Base-by-base conservation (phyloP, 2,888 invertebrate species). In the Hypselothyrea guttata region DNA sequence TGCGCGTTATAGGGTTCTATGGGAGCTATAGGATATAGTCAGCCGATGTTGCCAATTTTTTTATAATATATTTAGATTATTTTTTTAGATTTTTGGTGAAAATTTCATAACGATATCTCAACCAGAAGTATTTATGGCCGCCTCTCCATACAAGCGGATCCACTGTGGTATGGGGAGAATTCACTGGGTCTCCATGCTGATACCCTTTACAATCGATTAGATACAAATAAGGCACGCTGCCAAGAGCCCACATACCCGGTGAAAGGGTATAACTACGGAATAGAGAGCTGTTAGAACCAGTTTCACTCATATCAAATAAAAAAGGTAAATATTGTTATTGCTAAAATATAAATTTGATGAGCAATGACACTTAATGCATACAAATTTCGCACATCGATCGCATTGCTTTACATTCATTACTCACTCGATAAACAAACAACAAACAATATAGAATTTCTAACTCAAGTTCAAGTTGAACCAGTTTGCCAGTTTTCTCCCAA, bases 271-370 rank as follows among this genome's bases (percentile, higher is more conserved):
- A 16, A 34, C n/a, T 9, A 18, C 11, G 28, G 57, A 28, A 28
- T 41, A 18, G 7, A 34, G 15, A 28, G 45, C 30, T 37, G 46
- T 42, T 42, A 45, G 35, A 41, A 49, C 18, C 42, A 44, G 46
- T 61, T 62, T 12, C 42, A 61, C 48, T 53, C 41, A 57, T 31
- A 11, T 31, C 38, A 30, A 42, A 64, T 30, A 47, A 52, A 57
- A 45, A 58, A 45, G 64, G 64, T 42, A 62, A 54, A 54, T 72
- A 68, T 61, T 52, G 49, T 77, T 75, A 84, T 82, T 57, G 64
- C 55, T 18, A 74, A 81, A 82, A 74, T 84, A 71, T 82, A 71
- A 77, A 57, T 71, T 71, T 64, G 62, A 77, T 71, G 65, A 51
- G 37, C 7, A 49, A 28, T 46, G 52, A 30, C 44, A 28, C 31